Evolutionary conservation across 1,140 invertebrate genomes (phyloP), one percentile per base, ranked within the genome.

Genomic region (Potamilus streckersoni): DNA sequence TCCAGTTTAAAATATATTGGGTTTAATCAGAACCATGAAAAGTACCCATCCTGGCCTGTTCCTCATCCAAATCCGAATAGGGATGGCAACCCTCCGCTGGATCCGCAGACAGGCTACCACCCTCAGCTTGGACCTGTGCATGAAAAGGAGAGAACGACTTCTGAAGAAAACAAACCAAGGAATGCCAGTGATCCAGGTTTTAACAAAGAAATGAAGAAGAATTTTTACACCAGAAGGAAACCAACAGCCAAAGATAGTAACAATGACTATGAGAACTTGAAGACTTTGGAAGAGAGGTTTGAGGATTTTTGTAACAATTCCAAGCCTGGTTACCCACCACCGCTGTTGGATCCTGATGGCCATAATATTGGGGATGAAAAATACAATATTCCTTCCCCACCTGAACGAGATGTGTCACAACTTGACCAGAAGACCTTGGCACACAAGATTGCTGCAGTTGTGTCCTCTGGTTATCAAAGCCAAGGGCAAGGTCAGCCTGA

Each of bases 21-120:
- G 71, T 66, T 23, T 38, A 93, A 93, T 23, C 93, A 93, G 69
- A 93, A 93, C 73, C 94, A 95, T 91, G 94, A 95, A 88, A 95
- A 95, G 83, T 95, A 93, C 84, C 94, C 94, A 5, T 95, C 94
- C 62, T 95, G 94, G 94, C 94, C 94, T 16, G 92, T 86, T 31
- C 85, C 83, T 14, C 49, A 70, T 61, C 70, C 70, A 15, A 70
- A 77, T 23, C 65, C 68, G 12, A 80, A 82, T 13, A 77, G 78
- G 59, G 79, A 77, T 27, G 80, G 83, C 27, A 78, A 79, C 57
- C 79, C 80, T 17, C 69, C 64, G 69, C 74, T 74, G 55, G 81
- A 84, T 63, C 71, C 76, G 57, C 59, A 75, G 20, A 38, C 73
- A 38, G 76, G 75, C 31, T 81, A 80, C 69, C 70, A 77, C 13